phyloP scores from a whole-genome alignment of 1,140 invertebrate genomes.

The Geopemphigus sp. region DNA sequence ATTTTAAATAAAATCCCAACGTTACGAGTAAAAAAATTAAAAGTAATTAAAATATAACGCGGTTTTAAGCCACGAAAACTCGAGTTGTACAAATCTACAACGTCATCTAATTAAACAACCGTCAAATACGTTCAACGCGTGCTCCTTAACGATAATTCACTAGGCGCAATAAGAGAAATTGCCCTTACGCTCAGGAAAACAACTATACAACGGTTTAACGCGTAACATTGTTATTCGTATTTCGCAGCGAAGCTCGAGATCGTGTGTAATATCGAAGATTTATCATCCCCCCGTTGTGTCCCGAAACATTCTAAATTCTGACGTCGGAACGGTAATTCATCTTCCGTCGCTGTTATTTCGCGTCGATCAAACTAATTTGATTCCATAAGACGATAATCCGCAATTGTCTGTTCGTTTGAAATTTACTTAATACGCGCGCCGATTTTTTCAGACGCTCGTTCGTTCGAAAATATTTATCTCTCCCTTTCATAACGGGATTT shows the following conservation, averaged over 20 bases:
- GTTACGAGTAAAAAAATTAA: background rate
- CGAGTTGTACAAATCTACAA: background rate
- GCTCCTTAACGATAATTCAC: background rate
- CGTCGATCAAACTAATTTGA: background rate
- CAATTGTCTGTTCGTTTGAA: background rate
- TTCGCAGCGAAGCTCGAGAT: background rate
- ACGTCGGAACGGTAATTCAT: background rate
- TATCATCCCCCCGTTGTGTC: background rate
- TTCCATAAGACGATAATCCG: constrained; percentile 7
- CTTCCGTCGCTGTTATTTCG: background rate
- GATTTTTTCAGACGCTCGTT: no score
- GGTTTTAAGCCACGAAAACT: background rate
- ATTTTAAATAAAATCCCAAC: background rate
- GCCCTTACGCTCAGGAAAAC: background rate
- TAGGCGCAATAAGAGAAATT: background rate
- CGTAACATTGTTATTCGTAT: background rate
- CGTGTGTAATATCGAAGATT: constrained; percentile 4
- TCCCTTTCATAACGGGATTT: no score
- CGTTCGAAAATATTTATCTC: no score
- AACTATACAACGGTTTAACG: constrained; percentile 9
- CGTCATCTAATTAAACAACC: constrained; percentile 11
- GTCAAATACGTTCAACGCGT: constrained; percentile 19
- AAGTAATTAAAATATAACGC: background rate
- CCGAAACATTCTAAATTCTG: background rate
- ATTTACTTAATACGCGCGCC: background rate